These are phyloP conservation scores for Lepisosteus osseus DNA, from an alignment of 2,113 vertebrate species.

Conservation along the genomic window DNA sequence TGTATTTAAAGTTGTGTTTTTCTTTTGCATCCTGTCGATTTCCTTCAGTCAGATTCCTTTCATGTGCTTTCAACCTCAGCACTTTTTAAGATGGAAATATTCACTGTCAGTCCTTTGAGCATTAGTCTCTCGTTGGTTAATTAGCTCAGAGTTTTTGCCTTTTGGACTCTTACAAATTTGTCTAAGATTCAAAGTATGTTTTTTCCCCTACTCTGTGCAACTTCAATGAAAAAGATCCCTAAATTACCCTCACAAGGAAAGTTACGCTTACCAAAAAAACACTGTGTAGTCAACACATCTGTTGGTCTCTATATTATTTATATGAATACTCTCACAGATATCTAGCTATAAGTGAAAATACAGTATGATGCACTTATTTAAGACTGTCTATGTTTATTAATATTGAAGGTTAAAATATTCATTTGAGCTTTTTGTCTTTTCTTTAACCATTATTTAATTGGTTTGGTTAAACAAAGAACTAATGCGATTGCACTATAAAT, in stretches of 20 bases:
- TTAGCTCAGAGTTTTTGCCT: not conserved
- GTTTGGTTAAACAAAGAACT: no score
- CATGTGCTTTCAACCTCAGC: not conserved
- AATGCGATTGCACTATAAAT: no score
- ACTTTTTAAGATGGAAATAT: not conserved
- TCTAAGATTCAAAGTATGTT: constrained; percentile 5
- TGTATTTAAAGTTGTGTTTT: not conserved
- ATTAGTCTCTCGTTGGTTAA: not conserved
- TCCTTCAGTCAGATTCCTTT: not conserved
- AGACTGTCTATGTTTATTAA: no score
- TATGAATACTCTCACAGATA: no score
- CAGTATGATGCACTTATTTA: no score
- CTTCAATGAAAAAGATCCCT: not conserved
- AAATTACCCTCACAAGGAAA: not conserved
- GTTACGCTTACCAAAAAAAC: no score
- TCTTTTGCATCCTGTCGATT: not conserved
- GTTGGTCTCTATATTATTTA: no score
- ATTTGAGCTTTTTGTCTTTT: no score
- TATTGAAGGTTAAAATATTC: no score
- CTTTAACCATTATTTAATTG: no score
- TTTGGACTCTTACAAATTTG: not conserved
- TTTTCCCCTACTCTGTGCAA: not conserved
- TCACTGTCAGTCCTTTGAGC: not conserved
- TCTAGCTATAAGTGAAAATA: no score
- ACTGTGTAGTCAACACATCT: no score